Evolutionary conservation across 1,140 invertebrate genomes (phyloP).

Genomic region (Drosophila biarmipes): DNA sequence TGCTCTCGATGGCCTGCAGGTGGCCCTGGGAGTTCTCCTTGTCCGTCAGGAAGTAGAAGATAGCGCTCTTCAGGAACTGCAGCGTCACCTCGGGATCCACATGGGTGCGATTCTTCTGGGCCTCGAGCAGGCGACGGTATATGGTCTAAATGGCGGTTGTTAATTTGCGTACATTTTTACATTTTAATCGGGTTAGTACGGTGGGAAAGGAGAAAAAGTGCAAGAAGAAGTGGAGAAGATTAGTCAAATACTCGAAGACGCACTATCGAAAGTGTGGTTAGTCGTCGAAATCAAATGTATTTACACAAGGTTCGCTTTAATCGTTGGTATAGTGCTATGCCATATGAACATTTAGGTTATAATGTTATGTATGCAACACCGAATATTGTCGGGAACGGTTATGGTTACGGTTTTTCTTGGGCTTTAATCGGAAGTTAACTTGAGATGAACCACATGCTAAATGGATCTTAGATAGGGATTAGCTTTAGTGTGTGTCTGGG

Average conservation of each 20-base stretch:
- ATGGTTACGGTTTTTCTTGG: slow-evolving; percentile 24
- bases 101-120: slow-evolving; percentile 87
- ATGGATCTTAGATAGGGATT: slow-evolving; percentile 48
- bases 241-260: slow-evolving; percentile 29
- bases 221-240: slow-evolving; percentile 35
- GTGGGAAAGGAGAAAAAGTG: slow-evolving; percentile 42
- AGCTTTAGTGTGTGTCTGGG: slow-evolving; percentile 28
- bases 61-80: slow-evolving; percentile 95
- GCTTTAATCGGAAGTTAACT: slow-evolving; percentile 30
- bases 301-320: slow-evolving; percentile 56
- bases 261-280: slow-evolving; percentile 45
- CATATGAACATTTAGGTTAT: slow-evolving; percentile 73
- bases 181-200: slow-evolving; percentile 24
- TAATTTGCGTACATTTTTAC: slow-evolving; percentile 13
- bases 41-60: slow-evolving; percentile 95
- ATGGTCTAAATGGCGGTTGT: slow-evolving; percentile 87
- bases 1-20: slow-evolving; percentile 93
- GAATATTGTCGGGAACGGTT: slow-evolving; percentile 36
- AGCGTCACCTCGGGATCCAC: slow-evolving; percentile 94
- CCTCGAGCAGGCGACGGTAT: slow-evolving; percentile 91
- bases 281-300: slow-evolving; percentile 52
- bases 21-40: slow-evolving; percentile 93
- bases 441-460: slow-evolving; percentile 73
- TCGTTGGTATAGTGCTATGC: slow-evolving; percentile 51
- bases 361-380: slow-evolving; percentile 68